Base-by-base conservation (phyloP, 2,113 vertebrate species). In the Myrmophylax atrothorax region DNA sequence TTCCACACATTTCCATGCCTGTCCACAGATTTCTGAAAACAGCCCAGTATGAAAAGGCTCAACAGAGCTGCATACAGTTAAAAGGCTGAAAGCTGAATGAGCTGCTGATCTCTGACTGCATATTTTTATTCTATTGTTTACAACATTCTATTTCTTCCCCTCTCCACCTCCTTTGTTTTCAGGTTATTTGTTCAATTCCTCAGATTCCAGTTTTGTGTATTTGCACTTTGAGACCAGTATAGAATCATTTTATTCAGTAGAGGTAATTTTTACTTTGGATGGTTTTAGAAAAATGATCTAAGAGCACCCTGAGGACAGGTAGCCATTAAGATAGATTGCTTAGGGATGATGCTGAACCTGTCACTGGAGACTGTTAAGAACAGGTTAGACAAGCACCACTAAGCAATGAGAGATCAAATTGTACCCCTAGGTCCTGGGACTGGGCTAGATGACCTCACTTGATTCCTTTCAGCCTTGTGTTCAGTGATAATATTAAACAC, bases 1-100 rank as follows among this genome's bases (percentile, higher is more conserved):
- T 95, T 92, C 68, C 88, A 87, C 3, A 31, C 70, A 62, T 84
- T 94, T 93, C 74, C 40, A 79, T 4, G 58, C 73, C 50, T 84
- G 73, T 92, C 86, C 79, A 78, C 47, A 46, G 76, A 92, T 93
- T 97, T 92, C 72, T 93, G 83, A 92, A 93, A 95, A 79, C 92
- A 89, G 35, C 24, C 46, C 38, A 50, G 47, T 72, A 80, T 90
- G 72, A 95, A 95, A 92, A 89, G 78, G 72, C 67, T 85, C 19
- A 66, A 29, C 53, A 76, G 92, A 92, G 47, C 67, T 84, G 68
- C 55, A 70, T 23, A 90, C 47, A 42, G 60, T 72, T 94, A 93
- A 86, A 89, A 92, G 47, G 47, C 60, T 92, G 73, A 44, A 88
- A 91, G 78, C 11, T 63, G 72, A 96, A 94, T 46, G 66, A 94